A percentile compares a stretch with the other conserved stretches of the same genome.
These are phyloP conservation scores for Bombus confusus DNA, from an alignment of 1,140 invertebrate genomes.

Conservation along the genomic window DNA sequence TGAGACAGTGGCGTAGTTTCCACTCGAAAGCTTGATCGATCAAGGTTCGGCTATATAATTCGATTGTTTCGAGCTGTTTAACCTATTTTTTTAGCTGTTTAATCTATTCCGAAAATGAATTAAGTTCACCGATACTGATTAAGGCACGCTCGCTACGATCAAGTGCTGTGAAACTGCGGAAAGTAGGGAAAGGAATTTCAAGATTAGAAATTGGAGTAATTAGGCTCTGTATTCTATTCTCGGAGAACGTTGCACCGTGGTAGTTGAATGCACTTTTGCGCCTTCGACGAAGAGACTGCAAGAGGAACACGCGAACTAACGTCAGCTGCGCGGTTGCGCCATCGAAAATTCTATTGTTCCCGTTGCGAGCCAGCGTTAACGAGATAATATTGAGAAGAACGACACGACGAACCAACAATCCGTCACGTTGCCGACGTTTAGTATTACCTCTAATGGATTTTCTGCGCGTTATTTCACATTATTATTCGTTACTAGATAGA, in stretches of 20 bases:
- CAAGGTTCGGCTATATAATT: not conserved
- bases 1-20: not conserved
- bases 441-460: conserved; percentile 22
- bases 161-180: no score
- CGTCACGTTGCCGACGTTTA: conserved; percentile 2
- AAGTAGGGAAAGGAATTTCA: not conserved
- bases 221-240: not conserved
- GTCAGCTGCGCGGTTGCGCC: conserved; percentile 11
- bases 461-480: conserved; percentile 17
- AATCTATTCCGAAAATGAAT: not conserved
- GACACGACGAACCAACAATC: not conserved
- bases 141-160: not conserved
- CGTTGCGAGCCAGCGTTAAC: conserved; percentile 23
- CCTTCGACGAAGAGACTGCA: not conserved
- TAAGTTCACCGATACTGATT: not conserved
- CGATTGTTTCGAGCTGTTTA: not conserved
- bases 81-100: not conserved
- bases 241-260: not conserved
- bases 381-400: conserved; percentile 31
- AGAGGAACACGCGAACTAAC: not conserved
- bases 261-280: not conserved
- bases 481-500: conserved; percentile 8
- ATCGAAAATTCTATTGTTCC: conserved; percentile 57
- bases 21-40: not conserved
- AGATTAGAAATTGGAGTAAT: not conserved